Percentiles rank a stretch among this genome's conserved stretches.
Evolutionary conservation across 2,888 invertebrate species (phyloP).

Genomic region (Fragum sueziense): DNA sequence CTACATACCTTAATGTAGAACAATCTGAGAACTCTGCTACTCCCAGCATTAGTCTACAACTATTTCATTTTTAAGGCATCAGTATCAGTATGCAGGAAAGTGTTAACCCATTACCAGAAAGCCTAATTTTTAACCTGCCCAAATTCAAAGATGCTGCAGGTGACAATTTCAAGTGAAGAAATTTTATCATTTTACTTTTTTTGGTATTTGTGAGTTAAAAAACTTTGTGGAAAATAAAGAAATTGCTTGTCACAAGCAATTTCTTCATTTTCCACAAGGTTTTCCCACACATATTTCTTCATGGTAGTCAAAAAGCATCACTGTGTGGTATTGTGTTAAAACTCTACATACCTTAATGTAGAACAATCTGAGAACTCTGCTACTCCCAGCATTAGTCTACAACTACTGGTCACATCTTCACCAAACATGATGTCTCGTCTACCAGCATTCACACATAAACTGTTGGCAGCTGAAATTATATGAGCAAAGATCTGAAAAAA

Average conservation of each 20-base stretch:
- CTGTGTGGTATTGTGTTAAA: not conserved
- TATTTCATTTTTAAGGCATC: too few species aligned
- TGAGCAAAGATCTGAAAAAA: too few species aligned
- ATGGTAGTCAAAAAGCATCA: not conserved
- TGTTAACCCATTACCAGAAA: too few species aligned
- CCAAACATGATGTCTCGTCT: conserved; percentile 73
- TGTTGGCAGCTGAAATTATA: conserved; percentile 67
- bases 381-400: conserved; percentile 66
- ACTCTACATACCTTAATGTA: conserved; percentile 43
- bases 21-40: conserved; percentile 49
- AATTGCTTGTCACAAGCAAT: not conserved
- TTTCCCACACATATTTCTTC: not conserved
- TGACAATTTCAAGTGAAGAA: too few species aligned
- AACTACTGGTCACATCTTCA: conserved; percentile 70
- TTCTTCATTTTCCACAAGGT: not conserved
- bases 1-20: conserved; percentile 53
- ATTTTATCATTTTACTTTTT: too few species aligned
- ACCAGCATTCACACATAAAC: conserved; percentile 71
- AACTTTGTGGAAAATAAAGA: too few species aligned
- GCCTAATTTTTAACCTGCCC: too few species aligned
- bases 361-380: conserved; percentile 52
- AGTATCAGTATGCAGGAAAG: too few species aligned
- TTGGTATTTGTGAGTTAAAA: too few species aligned
- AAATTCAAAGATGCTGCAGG: too few species aligned
- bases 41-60: conserved; percentile 70